Evolutionary conservation across 2,113 vertebrate genomes (phyloP), one percentile per base, ranked within the genome.

Genomic region (Passer domesticus): DNA sequence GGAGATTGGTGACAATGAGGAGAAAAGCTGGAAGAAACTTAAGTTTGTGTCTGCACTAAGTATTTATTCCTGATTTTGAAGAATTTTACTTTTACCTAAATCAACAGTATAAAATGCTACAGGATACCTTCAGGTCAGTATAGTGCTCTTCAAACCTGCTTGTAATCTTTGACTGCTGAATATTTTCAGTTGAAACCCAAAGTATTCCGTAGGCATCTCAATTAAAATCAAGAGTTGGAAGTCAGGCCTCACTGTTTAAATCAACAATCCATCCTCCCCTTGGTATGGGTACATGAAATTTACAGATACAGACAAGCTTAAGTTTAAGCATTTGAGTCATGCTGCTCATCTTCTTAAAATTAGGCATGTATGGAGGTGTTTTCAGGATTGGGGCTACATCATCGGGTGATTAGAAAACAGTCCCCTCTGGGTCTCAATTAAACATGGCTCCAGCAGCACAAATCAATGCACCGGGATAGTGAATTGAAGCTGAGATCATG

Each of bases 341-440:
- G 37, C 35, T 82, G 35, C 66, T 96, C 73, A 66, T 90, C 66
- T 83, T 89, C 88, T 96, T 93, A 92, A 86, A 90, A 72, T 87
- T 49, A 94, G 86, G 70, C 93, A 43, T 93, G 94, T 97, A 90
- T 47, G 68, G 76, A 96, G 69, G 90, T 96, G 90, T 96, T 94
- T 89, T 81, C 55, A 77, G 63, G 70, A 90, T 23, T 4, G 46
- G 46, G 74, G 62, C 81, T 89, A 94, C 89, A 95, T 95, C 90
- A 88, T 37, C 2, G 1, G 64, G 92, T 70, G 83, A 92, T 96
- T 95, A 96, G 92, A 96, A 96, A 95, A 94, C 55, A 93, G 68
- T 95, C 21, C 94, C 95, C 95, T 93, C 93, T 95, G 94, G 91
- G 87, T 95, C 37, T 92, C 89, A 95, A 94, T 95, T 96, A 96